Evolutionary conservation across 2,797 vertebrate genomes (phyloP).

Genomic region (Meriones psammophilus): DNA sequence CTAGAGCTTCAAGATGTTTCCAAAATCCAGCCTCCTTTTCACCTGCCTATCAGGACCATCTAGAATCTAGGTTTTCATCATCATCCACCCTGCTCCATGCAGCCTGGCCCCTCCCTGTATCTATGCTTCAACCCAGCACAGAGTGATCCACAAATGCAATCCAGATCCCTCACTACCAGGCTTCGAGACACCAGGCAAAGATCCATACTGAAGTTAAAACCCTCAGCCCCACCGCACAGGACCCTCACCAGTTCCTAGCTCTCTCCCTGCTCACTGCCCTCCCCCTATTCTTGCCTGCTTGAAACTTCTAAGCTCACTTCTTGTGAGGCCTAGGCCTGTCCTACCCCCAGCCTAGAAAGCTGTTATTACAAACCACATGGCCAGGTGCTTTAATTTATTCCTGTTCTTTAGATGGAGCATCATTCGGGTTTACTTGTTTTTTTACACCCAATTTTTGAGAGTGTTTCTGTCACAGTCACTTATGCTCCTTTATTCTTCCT

Average conservation of each 20-base stretch:
- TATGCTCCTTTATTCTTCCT: slow-evolving; percentile 36
- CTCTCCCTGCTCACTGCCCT: not conserved
- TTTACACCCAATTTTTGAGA: not conserved
- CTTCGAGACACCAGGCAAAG: not conserved
- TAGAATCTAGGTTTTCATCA: not conserved
- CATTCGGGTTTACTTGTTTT: not conserved
- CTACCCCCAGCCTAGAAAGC: not conserved
- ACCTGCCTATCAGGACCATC: not conserved
- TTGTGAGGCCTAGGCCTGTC: not conserved
- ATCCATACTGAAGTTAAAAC: not conserved
- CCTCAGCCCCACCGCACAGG: not conserved
- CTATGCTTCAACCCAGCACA: not conserved
- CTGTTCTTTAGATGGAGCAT: not conserved
- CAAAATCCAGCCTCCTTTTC: slow-evolving; percentile 27
- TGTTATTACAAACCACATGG: not conserved
- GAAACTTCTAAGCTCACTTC: not conserved
- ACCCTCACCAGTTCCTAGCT: not conserved
- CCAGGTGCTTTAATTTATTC: not conserved
- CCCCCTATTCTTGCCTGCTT: not conserved
- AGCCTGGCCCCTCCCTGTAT: not conserved
- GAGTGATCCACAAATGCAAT: not conserved
- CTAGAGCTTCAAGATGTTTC: slow-evolving; percentile 25
- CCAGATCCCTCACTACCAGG: not conserved
- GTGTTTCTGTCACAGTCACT: not conserved
- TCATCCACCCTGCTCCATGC: not conserved